A percentile compares a stretch with the other conserved stretches of the same genome.
These are phyloP conservation scores for Clarias pachynema DNA, from an alignment of 2,797 vertebrate species.

Conservation along the genomic window DNA sequence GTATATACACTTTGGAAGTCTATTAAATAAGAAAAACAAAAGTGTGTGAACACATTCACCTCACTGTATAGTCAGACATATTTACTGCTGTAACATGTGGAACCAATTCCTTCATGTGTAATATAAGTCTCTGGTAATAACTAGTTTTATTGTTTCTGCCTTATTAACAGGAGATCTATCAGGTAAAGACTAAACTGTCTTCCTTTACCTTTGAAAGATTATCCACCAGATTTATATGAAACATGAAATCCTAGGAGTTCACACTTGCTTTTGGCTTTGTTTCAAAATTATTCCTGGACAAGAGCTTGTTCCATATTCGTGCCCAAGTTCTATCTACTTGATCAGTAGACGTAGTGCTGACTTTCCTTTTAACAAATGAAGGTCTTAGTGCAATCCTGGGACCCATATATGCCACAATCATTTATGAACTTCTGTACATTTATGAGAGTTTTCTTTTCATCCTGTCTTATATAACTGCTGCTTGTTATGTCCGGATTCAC, in stretches of 20 bases:
- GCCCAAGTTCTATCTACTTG: slow-evolving; percentile 36
- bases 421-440: slow-evolving; percentile 46
- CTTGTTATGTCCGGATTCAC: neutral
- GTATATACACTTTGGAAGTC: neutral
- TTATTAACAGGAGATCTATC: slow-evolving; percentile 16
- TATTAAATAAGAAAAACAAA: neutral
- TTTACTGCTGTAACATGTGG: slow-evolving; percentile 9
- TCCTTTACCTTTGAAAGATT: slow-evolving; percentile 15
- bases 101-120: slow-evolving; percentile 11
- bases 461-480: neutral
- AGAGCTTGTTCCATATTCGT: slow-evolving; percentile 21
- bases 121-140: slow-evolving; percentile 7
- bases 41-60: neutral
- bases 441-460: slow-evolving; percentile 31
- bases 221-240: slow-evolving; percentile 22
- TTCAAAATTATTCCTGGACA: slow-evolving; percentile 38
- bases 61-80: neutral
- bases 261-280: slow-evolving; percentile 25
- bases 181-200: slow-evolving; percentile 17
- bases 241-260: slow-evolving; percentile 23
- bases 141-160: slow-evolving; percentile 20
- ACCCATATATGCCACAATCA: slow-evolving; percentile 52
- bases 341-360: slow-evolving; percentile 45
- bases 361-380: slow-evolving; percentile 45
- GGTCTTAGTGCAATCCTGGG: slow-evolving; percentile 49